Conservation (phyloP, 1,140 invertebrate genomes). For the Dreissena rostriformis region DNA sequence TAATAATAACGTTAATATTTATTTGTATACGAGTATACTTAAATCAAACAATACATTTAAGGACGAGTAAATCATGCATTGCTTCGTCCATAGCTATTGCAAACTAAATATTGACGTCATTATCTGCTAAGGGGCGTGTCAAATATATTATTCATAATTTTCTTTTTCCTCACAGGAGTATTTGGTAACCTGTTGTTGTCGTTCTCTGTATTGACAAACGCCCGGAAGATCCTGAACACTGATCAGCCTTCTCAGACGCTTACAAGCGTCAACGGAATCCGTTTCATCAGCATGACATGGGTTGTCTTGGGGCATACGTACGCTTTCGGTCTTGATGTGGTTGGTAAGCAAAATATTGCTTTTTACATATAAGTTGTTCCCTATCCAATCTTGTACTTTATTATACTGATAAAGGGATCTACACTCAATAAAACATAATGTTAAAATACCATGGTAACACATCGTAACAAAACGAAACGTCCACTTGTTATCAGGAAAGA, state of each 20-base stretch:
- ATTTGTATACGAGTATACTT: too few relatives aligned
- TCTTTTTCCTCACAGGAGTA: conserved; percentile 58
- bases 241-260: conserved; percentile 62
- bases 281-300: conserved; percentile 94
- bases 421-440: too few relatives aligned
- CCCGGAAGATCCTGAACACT: conserved; percentile 67
- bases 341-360: conserved; percentile 77
- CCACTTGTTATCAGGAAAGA: too few relatives aligned
- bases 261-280: conserved; percentile 71
- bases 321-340: conserved; percentile 75
- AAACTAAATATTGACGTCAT: neutral
- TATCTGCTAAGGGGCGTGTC: neutral
- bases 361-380: neutral
- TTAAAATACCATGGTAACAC: too few relatives aligned
- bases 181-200: conserved; percentile 61
- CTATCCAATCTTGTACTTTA: neutral
- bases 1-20: neutral
- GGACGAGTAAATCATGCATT: neutral
- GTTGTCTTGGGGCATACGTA: conserved; percentile 93
- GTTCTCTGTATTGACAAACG: conserved; percentile 73
- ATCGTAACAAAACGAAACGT: too few relatives aligned
- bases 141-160: neutral
- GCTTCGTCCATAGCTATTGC: neutral
- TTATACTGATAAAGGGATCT: too few relatives aligned
- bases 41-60: neutral